Conservation (phyloP, 2,113 vertebrate genomes). For the Anolis carolinensis region DNA sequence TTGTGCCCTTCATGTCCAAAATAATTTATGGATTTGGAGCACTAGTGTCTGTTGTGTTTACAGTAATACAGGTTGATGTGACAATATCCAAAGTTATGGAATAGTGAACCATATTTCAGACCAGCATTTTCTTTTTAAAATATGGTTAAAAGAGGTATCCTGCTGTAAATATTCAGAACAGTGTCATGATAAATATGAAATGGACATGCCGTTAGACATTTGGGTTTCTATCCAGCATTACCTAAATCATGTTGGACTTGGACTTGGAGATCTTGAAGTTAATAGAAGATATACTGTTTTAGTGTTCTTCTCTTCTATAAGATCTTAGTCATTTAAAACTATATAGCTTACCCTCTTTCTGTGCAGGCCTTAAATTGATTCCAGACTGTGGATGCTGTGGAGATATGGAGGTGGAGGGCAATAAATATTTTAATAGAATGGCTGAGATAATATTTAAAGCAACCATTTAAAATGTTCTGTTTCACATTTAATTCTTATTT, state of each 20-base stretch:
- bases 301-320: not conserved
- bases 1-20: not conserved
- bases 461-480: not conserved
- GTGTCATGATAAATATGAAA: conserved; percentile 22
- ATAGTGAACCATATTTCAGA: not conserved
- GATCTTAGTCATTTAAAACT: not conserved
- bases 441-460: no score
- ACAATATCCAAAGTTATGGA: not conserved
- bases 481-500: not conserved
- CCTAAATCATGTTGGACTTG: not conserved
- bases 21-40: not conserved
- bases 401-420: no score
- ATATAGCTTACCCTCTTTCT: not conserved
- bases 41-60: not conserved
- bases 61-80: not conserved
- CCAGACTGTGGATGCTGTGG: not conserved
- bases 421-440: no score
- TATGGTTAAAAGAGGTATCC: not conserved
- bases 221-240: not conserved
- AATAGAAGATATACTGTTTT: rapidly evolving
- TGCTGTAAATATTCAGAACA: not conserved
- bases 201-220: not conserved
- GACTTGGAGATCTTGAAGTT: not conserved
- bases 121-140: not conserved
- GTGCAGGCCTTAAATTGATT: not conserved